Base-by-base conservation (phyloP, 2,113 vertebrate species). In the Campylorhamphus procurvoides region DNA sequence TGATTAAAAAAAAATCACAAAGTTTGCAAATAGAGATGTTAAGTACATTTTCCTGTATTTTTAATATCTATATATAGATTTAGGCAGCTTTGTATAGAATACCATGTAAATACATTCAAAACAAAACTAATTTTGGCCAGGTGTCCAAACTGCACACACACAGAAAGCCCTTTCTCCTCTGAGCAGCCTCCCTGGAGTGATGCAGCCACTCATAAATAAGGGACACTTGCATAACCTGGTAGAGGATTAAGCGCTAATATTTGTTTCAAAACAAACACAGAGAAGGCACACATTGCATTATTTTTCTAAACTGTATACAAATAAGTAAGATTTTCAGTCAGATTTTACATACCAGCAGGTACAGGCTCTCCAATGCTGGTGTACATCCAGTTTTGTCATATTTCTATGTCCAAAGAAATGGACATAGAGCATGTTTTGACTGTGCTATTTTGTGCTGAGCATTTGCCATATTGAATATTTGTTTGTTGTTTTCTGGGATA, bases 91-190 rank as follows among this genome's bases (percentile, higher is more conserved):
- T 69, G 20, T 85, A 83, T 75, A 90, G 85, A 72, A 93, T 92
- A 89, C 8, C 78, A 56, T 24, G 73, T 96, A 96, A 95, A 93
- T 90, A 94, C 89, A 93, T 94, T 92, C 94, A 84, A 37, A 94
- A 78, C 58, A 87, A 74, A 85, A 73, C 40, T 69, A 16, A 23
- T 60, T 83, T 67, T 83, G 3, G 13, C 56, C 53, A 27, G 33
- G 73, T 42, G 35, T 83, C 42, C n/a, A 40, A 35, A 33, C 60
- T 55, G 39, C 66, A 87, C 88, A 55, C 35, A 72, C 15, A 8
- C 7, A 1, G 68, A 66, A 8, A 67, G 84, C 67, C 74, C 71
- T 66, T 82, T 84, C 77, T 89, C 42, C 67, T 79, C 84, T 42
- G 27, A 72, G 53, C 88, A 92, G 56, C 40, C 59, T 78, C 25